Percentiles rank a stretch among this genome's conserved stretches.
Evolutionary conservation across 2,797 vertebrate genomes (phyloP).

Genomic region (Hippoglossus hippoglossus): DNA sequence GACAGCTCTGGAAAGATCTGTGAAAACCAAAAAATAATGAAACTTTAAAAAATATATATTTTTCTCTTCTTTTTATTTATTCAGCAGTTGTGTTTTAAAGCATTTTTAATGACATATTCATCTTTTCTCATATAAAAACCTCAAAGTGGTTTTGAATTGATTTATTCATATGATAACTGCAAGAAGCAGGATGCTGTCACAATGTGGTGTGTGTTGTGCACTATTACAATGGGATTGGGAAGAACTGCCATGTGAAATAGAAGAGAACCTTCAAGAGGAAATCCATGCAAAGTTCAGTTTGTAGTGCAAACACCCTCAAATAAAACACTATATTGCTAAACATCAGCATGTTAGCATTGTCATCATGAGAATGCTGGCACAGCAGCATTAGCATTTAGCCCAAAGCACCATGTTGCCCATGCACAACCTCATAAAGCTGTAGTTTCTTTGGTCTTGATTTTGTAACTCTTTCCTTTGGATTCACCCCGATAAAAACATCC

Average conservation of each 20-base stretch:
- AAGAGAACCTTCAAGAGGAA: background rate
- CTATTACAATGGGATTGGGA: background rate
- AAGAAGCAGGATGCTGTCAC: background rate
- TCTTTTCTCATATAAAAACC: conserved; percentile 18
- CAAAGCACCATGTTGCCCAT: background rate
- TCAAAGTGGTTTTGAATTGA: conserved; percentile 10
- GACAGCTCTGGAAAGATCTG: conserved; percentile 29
- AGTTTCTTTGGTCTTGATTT: background rate
- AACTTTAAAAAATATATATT: conserved; percentile 11
- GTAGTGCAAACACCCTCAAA: background rate
- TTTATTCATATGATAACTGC: background rate
- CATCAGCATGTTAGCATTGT: background rate
- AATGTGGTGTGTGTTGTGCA: background rate
- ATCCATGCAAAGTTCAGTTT: background rate
- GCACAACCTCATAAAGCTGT: background rate
- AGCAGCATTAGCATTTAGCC: background rate
- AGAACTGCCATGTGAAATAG: background rate
- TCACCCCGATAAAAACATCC: background rate
- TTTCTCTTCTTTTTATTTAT: conserved; percentile 12
- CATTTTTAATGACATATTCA: conserved; percentile 21
- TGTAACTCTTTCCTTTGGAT: background rate
- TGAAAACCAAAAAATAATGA: conserved; percentile 36
- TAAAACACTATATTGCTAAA: background rate
- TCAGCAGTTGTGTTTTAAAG: conserved; percentile 9
- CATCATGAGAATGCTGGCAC: background rate